Evolutionary conservation across 2,797 vertebrate species (phyloP), one percentile per base, ranked within the genome.

Genomic region (Melanotaenia trifasciata): DNA sequence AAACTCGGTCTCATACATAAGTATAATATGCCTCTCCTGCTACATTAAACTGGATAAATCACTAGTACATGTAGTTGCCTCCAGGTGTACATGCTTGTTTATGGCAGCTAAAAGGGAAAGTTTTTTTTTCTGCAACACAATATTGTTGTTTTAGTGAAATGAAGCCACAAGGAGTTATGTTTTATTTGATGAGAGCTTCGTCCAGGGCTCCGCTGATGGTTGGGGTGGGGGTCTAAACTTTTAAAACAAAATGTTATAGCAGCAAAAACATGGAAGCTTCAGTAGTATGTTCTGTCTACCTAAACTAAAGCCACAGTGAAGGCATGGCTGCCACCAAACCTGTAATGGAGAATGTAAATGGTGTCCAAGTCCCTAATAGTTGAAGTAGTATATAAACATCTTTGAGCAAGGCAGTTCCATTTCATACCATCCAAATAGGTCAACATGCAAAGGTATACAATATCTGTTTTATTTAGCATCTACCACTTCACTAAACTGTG

Each of bases 401-500:
- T 92, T 92, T 91, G 90, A 91, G 94, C 94, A 95, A 95, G 93
- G 92, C 94, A 94, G 90, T 94, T 94, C 91, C 92, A 92, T 94
- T 94, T 95, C 92, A 94, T 93, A 95, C 92, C 91, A 95, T 94
- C 94, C 93, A 94, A 94, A 94, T 90, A 94, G 92, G 91, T 94
- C 90, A 87, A 91, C 94, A 95, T 96, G 95, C 95, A 94, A 92
- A 90, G 92, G 92, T 94, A 93, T 94, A 94, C 92, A 94, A 80
- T 91, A 93, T 92, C 89, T 87, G 84, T 90, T 90, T 83, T 90
- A 89, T 86, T 93, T 84, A 93, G 92, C 89, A 88, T 93, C 90
- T 93, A 94, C 91, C 93, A 93, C 92, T 77, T 94, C 88, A 92
- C 92, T 93, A 90, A 92, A 93, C 88, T 87, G 92, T 91, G 91